Percentiles rank a stretch among this genome's conserved stretches.
These are phyloP conservation scores for Varecia variegata DNA, from an alignment of 2,797 vertebrate genomes.

Conservation along the genomic window DNA sequence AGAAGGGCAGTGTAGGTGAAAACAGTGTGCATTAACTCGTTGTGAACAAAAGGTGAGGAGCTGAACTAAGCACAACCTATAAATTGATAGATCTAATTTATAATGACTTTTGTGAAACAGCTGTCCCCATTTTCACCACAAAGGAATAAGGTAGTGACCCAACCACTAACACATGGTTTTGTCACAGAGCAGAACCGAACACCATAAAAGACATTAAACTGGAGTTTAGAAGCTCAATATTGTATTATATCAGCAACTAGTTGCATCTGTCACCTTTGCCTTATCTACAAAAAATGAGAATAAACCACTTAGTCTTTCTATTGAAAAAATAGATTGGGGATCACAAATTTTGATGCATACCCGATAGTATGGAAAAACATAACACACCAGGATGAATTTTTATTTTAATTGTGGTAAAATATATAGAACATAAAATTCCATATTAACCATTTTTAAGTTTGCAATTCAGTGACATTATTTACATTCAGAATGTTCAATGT, in stretches of 20 bases:
- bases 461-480: background rate
- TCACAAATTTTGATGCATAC: background rate
- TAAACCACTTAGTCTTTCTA: background rate
- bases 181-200: background rate
- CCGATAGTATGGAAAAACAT: background rate
- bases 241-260: too few relatives aligned
- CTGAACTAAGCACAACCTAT: too few relatives aligned
- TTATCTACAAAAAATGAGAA: background rate
- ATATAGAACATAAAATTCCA: background rate
- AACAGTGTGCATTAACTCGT: background rate
- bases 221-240: background rate
- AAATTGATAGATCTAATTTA: background rate
- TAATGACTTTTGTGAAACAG: background rate
- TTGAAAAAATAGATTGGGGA: background rate
- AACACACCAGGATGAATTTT: background rate
- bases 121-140: background rate
- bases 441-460: background rate
- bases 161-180: background rate
- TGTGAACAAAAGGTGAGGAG: fast-evolving
- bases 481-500: background rate
- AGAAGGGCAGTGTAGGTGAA: background rate
- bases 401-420: background rate
- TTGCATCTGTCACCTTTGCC: background rate
- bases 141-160: background rate
- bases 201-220: background rate